Conservation (phyloP, 2,797 vertebrate species). For the Cossypha heuglini region DNA sequence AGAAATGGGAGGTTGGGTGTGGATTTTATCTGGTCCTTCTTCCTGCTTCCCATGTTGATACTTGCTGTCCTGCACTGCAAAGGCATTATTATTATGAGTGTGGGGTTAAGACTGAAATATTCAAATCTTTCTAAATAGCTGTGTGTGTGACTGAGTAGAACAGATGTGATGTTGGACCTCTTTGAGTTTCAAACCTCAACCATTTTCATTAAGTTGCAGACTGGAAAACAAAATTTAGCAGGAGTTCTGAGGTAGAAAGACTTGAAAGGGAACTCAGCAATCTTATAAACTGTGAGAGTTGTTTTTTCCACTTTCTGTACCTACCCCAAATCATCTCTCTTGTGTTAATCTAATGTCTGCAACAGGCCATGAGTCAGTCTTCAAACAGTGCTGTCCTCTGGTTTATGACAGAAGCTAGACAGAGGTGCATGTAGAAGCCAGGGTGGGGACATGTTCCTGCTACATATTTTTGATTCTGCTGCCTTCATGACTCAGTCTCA, state of each 20-base stretch:
- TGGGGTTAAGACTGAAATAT: neutral
- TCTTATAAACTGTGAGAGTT: neutral
- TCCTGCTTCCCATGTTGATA: neutral
- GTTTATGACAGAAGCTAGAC: neutral
- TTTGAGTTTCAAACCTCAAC: neutral
- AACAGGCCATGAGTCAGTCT: neutral
- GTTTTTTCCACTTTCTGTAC: neutral
- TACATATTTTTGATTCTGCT: neutral
- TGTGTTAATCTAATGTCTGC: neutral
- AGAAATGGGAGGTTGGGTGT: neutral
- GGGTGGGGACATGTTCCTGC: neutral
- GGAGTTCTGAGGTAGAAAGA: neutral
- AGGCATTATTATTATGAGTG: neutral
- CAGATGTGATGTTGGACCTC: neutral
- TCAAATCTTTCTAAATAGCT: neutral
- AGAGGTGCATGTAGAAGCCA: neutral
- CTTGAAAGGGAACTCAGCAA: neutral
- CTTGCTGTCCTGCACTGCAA: neutral
- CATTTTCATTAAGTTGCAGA: neutral
- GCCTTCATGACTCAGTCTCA: slow-evolving; percentile 39
- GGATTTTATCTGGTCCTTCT: neutral
- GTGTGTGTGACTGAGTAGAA: neutral
- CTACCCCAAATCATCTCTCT: neutral
- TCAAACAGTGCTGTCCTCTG: neutral
- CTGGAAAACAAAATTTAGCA: neutral